Conservation (phyloP, 2,797 vertebrate genomes). For the Megalops cyprinoides region DNA sequence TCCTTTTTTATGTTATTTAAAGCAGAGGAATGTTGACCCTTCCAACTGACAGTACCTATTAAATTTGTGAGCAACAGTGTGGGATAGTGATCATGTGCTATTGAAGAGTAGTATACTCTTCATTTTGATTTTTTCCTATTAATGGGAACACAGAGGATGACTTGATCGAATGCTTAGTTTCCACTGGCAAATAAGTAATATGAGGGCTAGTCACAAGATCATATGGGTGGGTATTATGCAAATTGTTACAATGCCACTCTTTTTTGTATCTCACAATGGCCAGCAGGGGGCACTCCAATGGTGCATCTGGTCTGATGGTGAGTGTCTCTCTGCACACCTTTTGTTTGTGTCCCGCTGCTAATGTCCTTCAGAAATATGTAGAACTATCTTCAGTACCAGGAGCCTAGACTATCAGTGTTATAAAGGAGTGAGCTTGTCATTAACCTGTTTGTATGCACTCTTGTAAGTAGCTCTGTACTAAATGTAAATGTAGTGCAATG, state of each 20-base stretch:
- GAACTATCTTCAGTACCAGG: not conserved
- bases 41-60: too few species aligned
- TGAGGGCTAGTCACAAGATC: too few species aligned
- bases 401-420: not conserved
- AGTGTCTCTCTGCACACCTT: not conserved
- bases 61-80: too few species aligned
- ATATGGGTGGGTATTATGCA: too few species aligned
- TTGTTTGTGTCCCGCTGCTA: not conserved
- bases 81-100: too few species aligned
- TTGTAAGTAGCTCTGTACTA: too few species aligned
- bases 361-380: not conserved
- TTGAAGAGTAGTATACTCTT: not conserved
- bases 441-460: too few species aligned
- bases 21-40: too few species aligned
- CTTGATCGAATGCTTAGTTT: not conserved
- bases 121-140: not conserved
- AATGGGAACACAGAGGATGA: not conserved
- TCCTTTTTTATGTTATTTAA: not conserved
- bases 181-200: not conserved
- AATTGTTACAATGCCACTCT: too few species aligned
- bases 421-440: too few species aligned
- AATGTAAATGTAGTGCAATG: too few species aligned
- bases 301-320: not conserved
- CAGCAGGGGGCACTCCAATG: slow-evolving; percentile 3
- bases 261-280: not conserved